These are phyloP conservation scores for Rousettus leschenaultii DNA, from an alignment of 2,113 vertebrate genomes.

Conservation along the genomic window DNA sequence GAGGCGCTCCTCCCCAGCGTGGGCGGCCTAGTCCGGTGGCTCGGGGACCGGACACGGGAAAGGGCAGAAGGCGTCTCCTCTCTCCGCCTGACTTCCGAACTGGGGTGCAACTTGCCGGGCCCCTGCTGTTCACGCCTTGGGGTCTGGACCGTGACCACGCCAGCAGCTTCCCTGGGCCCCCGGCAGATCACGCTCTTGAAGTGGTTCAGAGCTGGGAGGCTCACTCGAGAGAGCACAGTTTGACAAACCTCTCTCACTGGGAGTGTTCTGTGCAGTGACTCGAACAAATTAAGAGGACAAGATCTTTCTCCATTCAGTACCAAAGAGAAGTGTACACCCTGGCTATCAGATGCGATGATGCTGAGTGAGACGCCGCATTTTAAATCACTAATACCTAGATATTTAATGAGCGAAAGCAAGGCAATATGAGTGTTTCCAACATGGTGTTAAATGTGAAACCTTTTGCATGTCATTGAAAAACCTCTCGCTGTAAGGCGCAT, in stretches of 20 bases:
- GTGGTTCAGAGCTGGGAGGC: no score
- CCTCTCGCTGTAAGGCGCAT: constrained; percentile 35
- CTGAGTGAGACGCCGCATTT: constrained; percentile 55
- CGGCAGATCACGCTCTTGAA: not conserved
- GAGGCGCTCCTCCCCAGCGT: not conserved
- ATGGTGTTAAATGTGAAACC: not conserved
- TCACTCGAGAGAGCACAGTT: not conserved
- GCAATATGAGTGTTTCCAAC: not conserved
- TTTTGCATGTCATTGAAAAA: constrained; percentile 60
- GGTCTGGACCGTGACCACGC: not conserved
- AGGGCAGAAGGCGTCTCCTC: not conserved
- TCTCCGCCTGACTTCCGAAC: not conserved
- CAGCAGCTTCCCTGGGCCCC: not conserved
- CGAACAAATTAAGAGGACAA: constrained; percentile 38
- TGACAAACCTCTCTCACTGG: constrained; percentile 12
- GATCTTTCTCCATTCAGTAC: constrained; percentile 45
- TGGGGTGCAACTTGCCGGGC: not conserved
- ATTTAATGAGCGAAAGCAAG: constrained; percentile 50
- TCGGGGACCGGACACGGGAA: not conserved
- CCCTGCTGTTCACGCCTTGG: no score
- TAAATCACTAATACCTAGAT: constrained; percentile 48
- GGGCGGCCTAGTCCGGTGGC: not conserved
- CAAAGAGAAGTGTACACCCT: constrained; percentile 30
- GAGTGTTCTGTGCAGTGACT: constrained; percentile 25
- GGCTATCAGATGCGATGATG: not conserved